Conservation (phyloP, 2,888 invertebrate genomes). For the Cerceris rybyensis region DNA sequence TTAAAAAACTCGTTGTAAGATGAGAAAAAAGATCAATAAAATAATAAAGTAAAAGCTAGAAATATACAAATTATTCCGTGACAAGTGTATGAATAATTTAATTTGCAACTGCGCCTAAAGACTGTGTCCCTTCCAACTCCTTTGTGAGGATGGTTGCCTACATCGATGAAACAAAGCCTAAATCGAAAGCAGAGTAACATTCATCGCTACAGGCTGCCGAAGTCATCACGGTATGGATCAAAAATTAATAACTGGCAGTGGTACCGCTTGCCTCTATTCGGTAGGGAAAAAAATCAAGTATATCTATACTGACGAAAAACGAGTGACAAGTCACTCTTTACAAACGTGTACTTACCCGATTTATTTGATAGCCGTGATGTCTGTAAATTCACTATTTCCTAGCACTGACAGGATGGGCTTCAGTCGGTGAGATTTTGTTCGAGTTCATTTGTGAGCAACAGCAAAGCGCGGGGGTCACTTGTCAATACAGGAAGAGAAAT, state of each 20-base stretch:
- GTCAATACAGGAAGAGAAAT: background rate
- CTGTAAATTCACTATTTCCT: conserved; percentile 10
- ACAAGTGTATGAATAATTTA: no score
- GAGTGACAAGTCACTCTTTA: conserved; percentile 26
- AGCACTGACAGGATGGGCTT: conserved; percentile 21
- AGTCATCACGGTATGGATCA: conserved; percentile 12
- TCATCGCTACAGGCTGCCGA: background rate
- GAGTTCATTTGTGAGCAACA: conserved; percentile 22
- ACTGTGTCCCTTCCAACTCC: no score
- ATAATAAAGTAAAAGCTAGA: background rate
- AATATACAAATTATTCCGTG: no score
- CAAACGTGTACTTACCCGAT: conserved; percentile 33
- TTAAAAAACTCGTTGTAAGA: background rate
- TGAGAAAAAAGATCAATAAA: background rate
- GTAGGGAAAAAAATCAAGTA: conserved; percentile 29
- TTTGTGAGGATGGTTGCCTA: conserved; percentile 33
- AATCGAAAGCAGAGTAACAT: conserved; percentile 3
- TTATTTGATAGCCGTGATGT: background rate
- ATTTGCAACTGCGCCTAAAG: no score
- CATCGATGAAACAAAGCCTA: conserved; percentile 3
- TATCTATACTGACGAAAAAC: conserved; percentile 32
- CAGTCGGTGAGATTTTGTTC: conserved; percentile 27
- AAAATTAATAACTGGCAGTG: conserved; percentile 46
- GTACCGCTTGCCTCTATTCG: conserved; percentile 15
- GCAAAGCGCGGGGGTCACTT: conserved; percentile 5